Evolutionary conservation across 2,888 invertebrate species (phyloP), one percentile per base, ranked within the genome.

Genomic region (Steromphala cineraria): DNA sequence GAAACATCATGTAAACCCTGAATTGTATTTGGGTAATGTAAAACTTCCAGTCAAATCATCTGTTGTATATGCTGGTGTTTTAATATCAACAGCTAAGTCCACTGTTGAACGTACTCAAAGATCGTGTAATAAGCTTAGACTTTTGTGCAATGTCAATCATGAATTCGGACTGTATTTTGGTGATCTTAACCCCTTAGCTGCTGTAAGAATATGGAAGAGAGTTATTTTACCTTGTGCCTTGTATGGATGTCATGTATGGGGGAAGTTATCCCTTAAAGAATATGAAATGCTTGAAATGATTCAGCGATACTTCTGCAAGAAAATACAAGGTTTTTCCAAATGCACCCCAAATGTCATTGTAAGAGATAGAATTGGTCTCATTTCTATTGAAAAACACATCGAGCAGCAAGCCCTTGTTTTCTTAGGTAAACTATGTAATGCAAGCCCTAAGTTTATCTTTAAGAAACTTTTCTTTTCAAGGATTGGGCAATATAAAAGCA

Each of bases 61-160:
- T 24, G n/a, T 52, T 21, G 24, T 75, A 21, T 75, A 75, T 75
- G 75, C 75, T 28, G 75, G 53, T 19, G 75, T 53, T 19, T 53
- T 2, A 8, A 19, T 53, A 13, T 0, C 8, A 0, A 53, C 53
- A 21, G 21, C 31, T 31, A 67, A 31, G 31, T 67, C 67, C 2
- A 13, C 31, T 24, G 4, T 67, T 31, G 31, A 67, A 2, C 28
- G 67, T 5, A 36, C 36, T 52, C 75, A 19, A 53, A 3, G 10
- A 4, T 21, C 19, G 53, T 75, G 75, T 75, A 28, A 53, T 4
- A 52, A 75, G 36, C 53, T 53, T 1, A 24, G 75, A 53, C 4
- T 19, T 15, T 24, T 46, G 0, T 5, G 5, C n/a, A 17, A 24
- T 53, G 13, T 53, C 28, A 75, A 75, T 75, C 53, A 53, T 10